A percentile compares a stretch with the other conserved stretches of the same genome.
These are phyloP conservation scores for Prunella strophiata DNA, from an alignment of 2,797 vertebrate genomes.

Conservation along the genomic window DNA sequence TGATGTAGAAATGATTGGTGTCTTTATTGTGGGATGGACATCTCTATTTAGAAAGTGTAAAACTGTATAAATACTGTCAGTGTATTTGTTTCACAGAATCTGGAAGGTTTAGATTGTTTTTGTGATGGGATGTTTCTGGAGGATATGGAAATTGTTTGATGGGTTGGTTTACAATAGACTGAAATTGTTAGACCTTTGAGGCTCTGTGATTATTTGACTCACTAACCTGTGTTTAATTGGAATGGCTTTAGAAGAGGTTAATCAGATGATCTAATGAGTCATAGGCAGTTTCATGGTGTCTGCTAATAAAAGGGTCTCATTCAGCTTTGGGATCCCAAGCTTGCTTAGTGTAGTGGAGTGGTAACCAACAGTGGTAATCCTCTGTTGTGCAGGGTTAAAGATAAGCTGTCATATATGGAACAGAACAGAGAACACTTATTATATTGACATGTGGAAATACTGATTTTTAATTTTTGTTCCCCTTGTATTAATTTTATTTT, in stretches of 20 bases:
- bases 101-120: neutral
- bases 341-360: neutral
- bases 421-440: neutral
- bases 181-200: neutral
- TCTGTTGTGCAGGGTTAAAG: neutral
- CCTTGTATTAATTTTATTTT: conserved; percentile 6
- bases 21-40: neutral
- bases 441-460: neutral
- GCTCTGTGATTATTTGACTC: neutral
- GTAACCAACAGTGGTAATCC: neutral
- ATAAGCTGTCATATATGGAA: neutral
- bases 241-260: neutral
- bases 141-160: neutral
- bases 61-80: neutral
- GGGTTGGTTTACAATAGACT: neutral
- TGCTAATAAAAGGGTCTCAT: neutral
- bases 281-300: neutral
- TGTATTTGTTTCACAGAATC: neutral
- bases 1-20: neutral
- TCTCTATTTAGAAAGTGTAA: neutral
- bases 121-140: neutral
- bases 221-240: neutral
- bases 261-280: neutral
- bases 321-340: neutral
- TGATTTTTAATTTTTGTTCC: neutral